Evolutionary conservation across 2,888 invertebrate species (phyloP).

Genomic region (Diplolepis rosae): DNA sequence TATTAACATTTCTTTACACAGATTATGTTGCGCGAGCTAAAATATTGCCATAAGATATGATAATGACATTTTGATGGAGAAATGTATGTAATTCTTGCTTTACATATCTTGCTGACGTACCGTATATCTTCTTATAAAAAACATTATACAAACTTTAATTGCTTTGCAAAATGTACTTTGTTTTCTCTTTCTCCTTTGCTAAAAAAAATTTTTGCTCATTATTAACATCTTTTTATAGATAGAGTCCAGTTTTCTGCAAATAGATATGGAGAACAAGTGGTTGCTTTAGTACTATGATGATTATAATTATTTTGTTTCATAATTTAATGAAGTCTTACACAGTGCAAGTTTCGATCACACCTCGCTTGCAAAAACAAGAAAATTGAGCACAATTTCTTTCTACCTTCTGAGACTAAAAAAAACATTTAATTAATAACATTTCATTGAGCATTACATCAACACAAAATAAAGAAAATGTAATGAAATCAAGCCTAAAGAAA

Average conservation of each 20-base stretch:
- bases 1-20: neutral
- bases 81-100: neutral
- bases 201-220: neutral
- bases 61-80: neutral
- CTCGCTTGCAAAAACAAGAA: neutral
- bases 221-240: neutral
- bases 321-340: neutral
- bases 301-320: conserved; percentile 14
- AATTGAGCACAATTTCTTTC: neutral
- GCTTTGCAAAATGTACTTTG: neutral
- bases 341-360: neutral
- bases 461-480: no score
- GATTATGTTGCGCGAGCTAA: neutral
- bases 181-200: neutral
- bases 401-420: neutral
- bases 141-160: neutral
- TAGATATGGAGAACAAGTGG: conserved; percentile 1
- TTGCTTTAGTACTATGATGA: neutral
- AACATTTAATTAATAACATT: neutral
- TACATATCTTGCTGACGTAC: neutral
- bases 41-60: neutral
- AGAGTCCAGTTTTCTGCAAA: conserved; percentile 12
- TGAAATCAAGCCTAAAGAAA: no score
- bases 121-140: neutral
- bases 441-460: neutral